These are phyloP conservation scores for Rhincodon typus DNA, from an alignment of 2,797 vertebrate genomes.

Conservation along the genomic window DNA sequence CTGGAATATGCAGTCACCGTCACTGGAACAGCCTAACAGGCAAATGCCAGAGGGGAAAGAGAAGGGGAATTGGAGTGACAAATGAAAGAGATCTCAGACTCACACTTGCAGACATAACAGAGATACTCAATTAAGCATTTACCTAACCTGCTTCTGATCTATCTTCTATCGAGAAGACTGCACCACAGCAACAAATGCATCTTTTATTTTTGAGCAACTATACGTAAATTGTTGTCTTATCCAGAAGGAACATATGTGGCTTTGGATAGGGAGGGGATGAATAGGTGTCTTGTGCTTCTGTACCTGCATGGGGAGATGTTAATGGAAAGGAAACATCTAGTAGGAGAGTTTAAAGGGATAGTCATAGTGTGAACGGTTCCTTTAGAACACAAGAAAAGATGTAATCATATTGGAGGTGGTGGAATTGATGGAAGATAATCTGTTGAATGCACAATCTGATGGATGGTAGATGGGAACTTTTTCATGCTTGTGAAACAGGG, in stretches of 20 bases:
- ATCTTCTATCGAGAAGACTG: not conserved
- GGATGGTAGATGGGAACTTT: not conserved
- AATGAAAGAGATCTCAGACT: not conserved
- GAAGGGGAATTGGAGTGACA: not conserved
- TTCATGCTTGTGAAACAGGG: not conserved
- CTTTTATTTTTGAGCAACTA: not conserved
- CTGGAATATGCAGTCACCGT: not conserved
- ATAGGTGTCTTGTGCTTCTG: not conserved
- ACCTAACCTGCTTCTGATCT: not conserved
- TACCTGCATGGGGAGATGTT: not conserved
- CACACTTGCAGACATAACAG: not conserved
- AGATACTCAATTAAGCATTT: not conserved
- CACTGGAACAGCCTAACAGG: not conserved
- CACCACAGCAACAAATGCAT: not conserved
- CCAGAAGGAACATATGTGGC: not conserved
- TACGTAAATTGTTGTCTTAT: not conserved
- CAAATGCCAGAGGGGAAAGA: not conserved
- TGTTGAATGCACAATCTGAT: not conserved
- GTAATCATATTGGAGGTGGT: not conserved
- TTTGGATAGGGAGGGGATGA: not conserved
- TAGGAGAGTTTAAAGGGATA: not conserved
- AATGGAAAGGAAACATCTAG: not conserved
- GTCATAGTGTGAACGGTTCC: not conserved
- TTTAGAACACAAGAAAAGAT: not conserved
- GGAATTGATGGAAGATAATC: not conserved